Conservation (phyloP, 2,888 invertebrate species). For the Megaustenia siamemsis region DNA sequence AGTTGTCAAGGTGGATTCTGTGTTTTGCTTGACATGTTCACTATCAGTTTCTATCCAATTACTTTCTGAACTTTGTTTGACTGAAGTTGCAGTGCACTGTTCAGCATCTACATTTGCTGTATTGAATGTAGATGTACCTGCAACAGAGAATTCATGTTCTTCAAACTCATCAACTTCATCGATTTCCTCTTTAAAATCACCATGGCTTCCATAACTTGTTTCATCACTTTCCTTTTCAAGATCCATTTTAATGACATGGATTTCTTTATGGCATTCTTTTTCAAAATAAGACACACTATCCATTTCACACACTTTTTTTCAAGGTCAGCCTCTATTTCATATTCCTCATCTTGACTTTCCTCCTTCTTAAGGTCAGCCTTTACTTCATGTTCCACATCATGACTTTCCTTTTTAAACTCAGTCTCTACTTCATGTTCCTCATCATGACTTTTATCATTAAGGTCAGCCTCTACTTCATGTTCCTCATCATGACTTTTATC, state of each 20-base stretch:
- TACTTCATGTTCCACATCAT: too few relatives aligned
- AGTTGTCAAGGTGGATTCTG: slow-evolving; percentile 70
- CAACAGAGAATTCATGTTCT: not conserved
- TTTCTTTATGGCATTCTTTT: slow-evolving; percentile 51
- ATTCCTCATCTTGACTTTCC: too few relatives aligned
- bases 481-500: too few relatives aligned
- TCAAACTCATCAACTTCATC: slow-evolving; percentile 12
- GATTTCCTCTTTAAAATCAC: not conserved
- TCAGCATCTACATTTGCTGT: not conserved
- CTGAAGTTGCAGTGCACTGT: slow-evolving; percentile 45
- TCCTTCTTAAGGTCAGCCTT: not conserved
- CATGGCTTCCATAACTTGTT: not conserved
- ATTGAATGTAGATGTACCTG: too few relatives aligned
- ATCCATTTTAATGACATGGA: slow-evolving; percentile 72
- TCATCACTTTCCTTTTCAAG: slow-evolving; percentile 62
- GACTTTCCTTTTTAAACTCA: too few relatives aligned
- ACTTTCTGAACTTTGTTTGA: slow-evolving; percentile 71
- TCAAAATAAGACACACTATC: not conserved
- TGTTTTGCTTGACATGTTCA: slow-evolving; percentile 66
- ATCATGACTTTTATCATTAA: too few relatives aligned
- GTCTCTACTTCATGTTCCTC: too few relatives aligned
- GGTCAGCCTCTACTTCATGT: too few relatives aligned
- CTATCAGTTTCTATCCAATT: slow-evolving; percentile 73
- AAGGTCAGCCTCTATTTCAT: slow-evolving; percentile 1
- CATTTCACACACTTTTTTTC: slow-evolving; percentile 66